A percentile compares a stretch with the other conserved stretches of the same genome.
phyloP scores from a whole-genome alignment of 2,888 invertebrate genomes.

The Ganaspis brasiliensis region DNA sequence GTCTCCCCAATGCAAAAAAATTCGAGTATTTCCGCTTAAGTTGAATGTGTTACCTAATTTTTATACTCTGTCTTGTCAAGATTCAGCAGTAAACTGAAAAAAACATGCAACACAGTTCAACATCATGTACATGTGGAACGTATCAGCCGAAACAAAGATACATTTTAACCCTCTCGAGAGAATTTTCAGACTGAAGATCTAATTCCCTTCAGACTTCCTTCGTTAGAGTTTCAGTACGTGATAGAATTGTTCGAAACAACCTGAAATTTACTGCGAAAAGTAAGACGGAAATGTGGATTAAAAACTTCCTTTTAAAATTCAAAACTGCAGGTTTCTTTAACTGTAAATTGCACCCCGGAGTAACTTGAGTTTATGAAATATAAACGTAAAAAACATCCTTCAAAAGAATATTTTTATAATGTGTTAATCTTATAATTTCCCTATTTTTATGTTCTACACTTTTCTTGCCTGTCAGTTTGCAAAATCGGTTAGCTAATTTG shows the following conservation, averaged over 20 bases:
- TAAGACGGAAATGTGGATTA: neutral
- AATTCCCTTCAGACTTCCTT: slow-evolving; percentile 50
- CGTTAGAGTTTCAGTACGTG: slow-evolving; percentile 57
- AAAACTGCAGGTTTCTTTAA: no score
- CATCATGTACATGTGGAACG: slow-evolving; percentile 56
- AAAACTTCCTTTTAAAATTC: neutral
- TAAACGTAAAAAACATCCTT: no score
- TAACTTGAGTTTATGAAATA: no score
- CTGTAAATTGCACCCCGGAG: no score
- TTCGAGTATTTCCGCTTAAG: no score
- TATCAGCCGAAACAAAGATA: slow-evolving; percentile 50
- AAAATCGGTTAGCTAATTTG: no score
- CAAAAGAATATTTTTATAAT: no score
- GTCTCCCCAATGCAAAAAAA: no score
- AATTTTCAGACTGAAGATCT: slow-evolving; percentile 52
- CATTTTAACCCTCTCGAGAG: slow-evolving; percentile 48
- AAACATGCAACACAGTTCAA: slow-evolving; percentile 50
- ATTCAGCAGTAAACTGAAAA: slow-evolving; percentile 14
- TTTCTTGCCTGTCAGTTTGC: no score
- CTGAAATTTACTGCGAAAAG: slow-evolving; percentile 26
- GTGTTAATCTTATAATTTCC: no score
- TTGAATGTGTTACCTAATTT: no score
- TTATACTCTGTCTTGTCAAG: slow-evolving; percentile 24
- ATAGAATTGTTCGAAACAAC: slow-evolving; percentile 52
- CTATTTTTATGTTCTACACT: no score